Percentiles rank a stretch among this genome's conserved stretches.
Conservation (phyloP, 2,888 invertebrate species). For the Pseudoips prasinana region DNA sequence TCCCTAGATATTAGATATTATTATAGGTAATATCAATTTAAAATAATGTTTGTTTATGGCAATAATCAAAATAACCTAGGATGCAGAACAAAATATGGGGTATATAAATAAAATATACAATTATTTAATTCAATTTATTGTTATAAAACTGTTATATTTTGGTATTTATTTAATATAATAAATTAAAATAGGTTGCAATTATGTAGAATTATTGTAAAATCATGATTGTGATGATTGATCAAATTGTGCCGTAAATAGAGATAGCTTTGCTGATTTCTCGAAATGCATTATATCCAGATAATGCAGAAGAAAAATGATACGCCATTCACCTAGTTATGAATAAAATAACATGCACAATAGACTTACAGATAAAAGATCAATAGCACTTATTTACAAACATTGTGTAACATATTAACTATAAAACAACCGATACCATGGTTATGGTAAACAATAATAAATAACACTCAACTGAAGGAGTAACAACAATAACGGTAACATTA, state of each 20-base stretch:
- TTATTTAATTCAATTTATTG: conserved; percentile 39
- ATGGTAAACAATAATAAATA: conserved; percentile 73
- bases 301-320: conserved; percentile 66
- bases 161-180: conserved; percentile 52
- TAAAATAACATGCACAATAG: conserved; percentile 64
- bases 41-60: too few species aligned
- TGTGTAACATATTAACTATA: conserved; percentile 49
- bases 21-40: too few species aligned
- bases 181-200: conserved; percentile 36
- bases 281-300: conserved; percentile 72
- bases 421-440: conserved; percentile 57
- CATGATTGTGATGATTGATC: conserved; percentile 68
- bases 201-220: conserved; percentile 42
- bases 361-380: conserved; percentile 54
- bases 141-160: conserved; percentile 54
- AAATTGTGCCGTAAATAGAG: conserved; percentile 53
- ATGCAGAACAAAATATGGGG: too few species aligned
- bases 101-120: conserved; percentile 18
- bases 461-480: conserved; percentile 67
- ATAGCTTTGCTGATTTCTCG: conserved; percentile 61
- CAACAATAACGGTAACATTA: conserved; percentile 76
- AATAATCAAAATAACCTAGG: too few species aligned
- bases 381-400: conserved; percentile 69
- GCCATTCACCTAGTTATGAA: conserved; percentile 56
- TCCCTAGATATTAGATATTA: too few species aligned